phyloP scores from a whole-genome alignment of 2,888 invertebrate species.

The Craniophora ligustri region DNA sequence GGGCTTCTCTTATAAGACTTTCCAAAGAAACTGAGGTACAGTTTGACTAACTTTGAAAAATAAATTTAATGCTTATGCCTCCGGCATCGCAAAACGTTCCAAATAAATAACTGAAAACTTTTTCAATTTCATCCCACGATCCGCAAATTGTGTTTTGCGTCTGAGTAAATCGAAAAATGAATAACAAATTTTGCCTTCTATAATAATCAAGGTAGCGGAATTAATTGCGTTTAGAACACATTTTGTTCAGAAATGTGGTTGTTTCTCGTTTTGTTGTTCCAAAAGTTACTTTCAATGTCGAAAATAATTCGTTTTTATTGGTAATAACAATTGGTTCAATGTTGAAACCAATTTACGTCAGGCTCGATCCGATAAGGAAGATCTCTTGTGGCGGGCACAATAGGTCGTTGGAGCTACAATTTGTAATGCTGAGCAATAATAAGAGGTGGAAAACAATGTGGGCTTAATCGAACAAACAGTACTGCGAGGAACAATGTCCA shows the following conservation, averaged over 20 bases:
- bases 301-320: constrained; percentile 30
- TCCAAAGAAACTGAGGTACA: constrained; percentile 52
- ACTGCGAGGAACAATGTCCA: constrained; percentile 70
- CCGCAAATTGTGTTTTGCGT: constrained; percentile 86
- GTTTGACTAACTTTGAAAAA: constrained; percentile 73
- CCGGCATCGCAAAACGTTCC: constrained; percentile 74
- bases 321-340: constrained; percentile 34
- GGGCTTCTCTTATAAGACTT: constrained; percentile 14
- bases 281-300: constrained; percentile 14
- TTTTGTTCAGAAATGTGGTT: constrained; percentile 27
- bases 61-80: constrained; percentile 77
- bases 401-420: constrained; percentile 43
- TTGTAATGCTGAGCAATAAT: constrained; percentile 65
- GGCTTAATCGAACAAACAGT: constrained; percentile 70
- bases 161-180: constrained; percentile 84
- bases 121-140: constrained; percentile 86
- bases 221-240: constrained; percentile 73
- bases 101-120: constrained; percentile 87
- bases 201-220: constrained; percentile 72
- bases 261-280: constrained; percentile 34
- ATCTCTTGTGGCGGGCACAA: constrained; percentile 33
- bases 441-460: constrained; percentile 71
- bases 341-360: constrained; percentile 34
- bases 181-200: constrained; percentile 82
- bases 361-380: constrained; percentile 33